These are phyloP conservation scores for Vombatus ursinus DNA, from an alignment of 2,113 vertebrate species.

Conservation along the genomic window DNA sequence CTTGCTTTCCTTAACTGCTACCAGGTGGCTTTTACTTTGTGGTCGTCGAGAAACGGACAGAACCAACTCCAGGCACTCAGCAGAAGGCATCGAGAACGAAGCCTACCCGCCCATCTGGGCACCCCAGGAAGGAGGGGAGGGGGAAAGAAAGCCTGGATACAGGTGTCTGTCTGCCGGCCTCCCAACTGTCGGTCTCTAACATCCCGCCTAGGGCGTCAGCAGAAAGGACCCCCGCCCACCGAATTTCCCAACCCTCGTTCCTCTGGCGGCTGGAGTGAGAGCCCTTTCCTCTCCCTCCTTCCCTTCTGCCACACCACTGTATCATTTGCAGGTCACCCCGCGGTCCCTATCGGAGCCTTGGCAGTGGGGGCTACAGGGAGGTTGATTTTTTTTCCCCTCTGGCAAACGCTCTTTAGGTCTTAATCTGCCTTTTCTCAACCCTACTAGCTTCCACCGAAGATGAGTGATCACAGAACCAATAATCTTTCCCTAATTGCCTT, in stretches of 20 bases:
- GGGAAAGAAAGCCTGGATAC: background rate
- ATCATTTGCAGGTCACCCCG: background rate
- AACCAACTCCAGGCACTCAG: background rate
- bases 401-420: conserved; percentile 24
- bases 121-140: background rate
- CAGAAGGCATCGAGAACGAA: background rate
- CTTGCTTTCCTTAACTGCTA: background rate
- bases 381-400: too few relatives aligned
- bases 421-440: background rate
- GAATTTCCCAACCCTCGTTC: background rate
- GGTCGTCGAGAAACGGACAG: background rate
- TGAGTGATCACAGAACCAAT: background rate
- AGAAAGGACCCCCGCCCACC: background rate
- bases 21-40: background rate
- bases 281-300: background rate
- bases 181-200: background rate
- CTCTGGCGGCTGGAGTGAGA: background rate
- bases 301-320: background rate
- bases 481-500: background rate
- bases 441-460: background rate
- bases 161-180: background rate
- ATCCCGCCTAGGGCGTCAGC: background rate
- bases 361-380: rapidly evolving
- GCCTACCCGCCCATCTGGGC: background rate
- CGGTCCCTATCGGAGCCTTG: background rate